phyloP scores from a whole-genome alignment of 2,113 vertebrate species.

The Donacobius atricapilla region DNA sequence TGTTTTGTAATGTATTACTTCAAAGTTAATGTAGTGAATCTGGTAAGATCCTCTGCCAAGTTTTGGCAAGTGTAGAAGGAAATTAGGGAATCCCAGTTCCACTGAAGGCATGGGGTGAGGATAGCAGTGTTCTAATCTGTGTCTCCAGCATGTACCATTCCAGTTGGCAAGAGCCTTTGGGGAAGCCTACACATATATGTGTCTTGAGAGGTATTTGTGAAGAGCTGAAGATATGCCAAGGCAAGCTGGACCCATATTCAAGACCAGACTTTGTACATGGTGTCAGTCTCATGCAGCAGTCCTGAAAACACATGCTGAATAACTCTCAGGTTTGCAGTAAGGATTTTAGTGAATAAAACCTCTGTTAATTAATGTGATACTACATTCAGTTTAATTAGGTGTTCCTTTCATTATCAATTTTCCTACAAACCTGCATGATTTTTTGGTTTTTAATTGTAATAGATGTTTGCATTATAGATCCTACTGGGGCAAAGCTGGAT shows the following conservation, averaged over 20 bases:
- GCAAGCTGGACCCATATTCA: not conserved
- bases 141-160: not conserved
- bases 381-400: not conserved
- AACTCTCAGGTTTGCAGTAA: not conserved
- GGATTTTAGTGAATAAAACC: not conserved
- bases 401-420: not conserved
- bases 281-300: not conserved
- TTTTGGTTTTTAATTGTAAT: not conserved
- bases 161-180: not conserved
- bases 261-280: not conserved
- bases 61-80: constrained; percentile 31
- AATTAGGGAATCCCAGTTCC: not conserved
- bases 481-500: not conserved
- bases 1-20: constrained; percentile 23
- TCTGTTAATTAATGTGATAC: not conserved
- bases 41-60: constrained; percentile 37
- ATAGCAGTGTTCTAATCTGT: not conserved
- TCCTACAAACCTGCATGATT: not conserved
- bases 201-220: not conserved
- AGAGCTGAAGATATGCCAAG: not conserved
- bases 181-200: not conserved
- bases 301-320: not conserved
- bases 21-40: constrained; percentile 47
- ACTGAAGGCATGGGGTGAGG: not conserved
- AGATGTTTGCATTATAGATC: not conserved